phyloP scores from a whole-genome alignment of 2,113 vertebrate species.

The Arothron firmamentum region DNA sequence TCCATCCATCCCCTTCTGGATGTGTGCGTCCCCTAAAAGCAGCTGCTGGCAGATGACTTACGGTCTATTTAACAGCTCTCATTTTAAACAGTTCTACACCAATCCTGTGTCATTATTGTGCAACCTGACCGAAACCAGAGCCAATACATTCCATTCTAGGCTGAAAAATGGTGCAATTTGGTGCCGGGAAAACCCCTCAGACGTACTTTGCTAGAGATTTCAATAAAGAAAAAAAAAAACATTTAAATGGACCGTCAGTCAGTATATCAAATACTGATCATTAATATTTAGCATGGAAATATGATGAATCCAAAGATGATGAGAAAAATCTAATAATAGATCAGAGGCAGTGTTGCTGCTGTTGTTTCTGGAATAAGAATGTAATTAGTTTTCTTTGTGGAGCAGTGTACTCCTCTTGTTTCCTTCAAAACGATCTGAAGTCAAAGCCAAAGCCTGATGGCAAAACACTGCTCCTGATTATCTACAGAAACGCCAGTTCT shows the following conservation, averaged over 20 bases:
- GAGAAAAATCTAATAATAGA: too few species aligned
- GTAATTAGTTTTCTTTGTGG: too few species aligned
- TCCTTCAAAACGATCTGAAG: conserved; percentile 8
- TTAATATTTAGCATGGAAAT: too few species aligned
- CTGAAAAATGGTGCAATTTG: conserved; percentile 58
- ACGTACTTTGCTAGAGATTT: conserved; percentile 22
- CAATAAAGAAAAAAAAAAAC: conserved; percentile 23
- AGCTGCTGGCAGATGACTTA: conserved; percentile 41
- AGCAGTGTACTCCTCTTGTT: too few species aligned
- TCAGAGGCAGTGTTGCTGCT: too few species aligned
- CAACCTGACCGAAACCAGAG: conserved; percentile 53
- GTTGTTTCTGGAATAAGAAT: too few species aligned
- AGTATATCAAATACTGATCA: background rate
- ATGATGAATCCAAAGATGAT: too few species aligned
- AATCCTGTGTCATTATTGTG: conserved; percentile 51
- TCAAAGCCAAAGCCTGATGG: conserved; percentile 9
- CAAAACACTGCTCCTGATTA: conserved; percentile 24
- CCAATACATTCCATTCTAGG: conserved; percentile 63
- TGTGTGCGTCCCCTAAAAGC: conserved; percentile 40
- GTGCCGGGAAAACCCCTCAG: conserved; percentile 51
- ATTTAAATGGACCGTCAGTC: background rate
- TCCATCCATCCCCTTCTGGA: conserved; percentile 26
- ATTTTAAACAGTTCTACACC: conserved; percentile 65
- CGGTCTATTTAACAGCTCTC: conserved; percentile 35
- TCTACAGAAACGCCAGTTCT: conserved; percentile 28